Conservation (phyloP, 2,113 vertebrate species). For the Fulica atra region DNA sequence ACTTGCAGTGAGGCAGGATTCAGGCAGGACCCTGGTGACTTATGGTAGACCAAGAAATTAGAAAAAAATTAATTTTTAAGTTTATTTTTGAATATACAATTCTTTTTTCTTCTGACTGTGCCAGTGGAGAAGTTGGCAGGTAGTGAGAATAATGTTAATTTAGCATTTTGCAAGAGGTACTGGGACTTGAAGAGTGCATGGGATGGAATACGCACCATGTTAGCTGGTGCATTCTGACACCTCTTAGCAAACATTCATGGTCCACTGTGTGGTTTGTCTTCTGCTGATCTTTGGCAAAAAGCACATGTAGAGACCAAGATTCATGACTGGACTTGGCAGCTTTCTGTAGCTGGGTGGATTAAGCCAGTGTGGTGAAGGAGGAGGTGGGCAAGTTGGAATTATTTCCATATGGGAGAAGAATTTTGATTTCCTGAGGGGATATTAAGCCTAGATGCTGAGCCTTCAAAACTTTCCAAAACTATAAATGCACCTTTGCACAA, state of each 20-base stretch:
- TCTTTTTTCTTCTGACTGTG: not conserved
- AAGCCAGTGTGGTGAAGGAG: constrained; percentile 23
- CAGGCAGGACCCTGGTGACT: not conserved
- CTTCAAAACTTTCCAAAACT: constrained; percentile 17
- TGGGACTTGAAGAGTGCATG: not conserved
- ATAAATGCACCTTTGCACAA: not conserved
- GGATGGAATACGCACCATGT: not conserved
- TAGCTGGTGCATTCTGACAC: not conserved
- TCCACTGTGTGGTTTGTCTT: not conserved
- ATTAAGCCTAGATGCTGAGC: not conserved
- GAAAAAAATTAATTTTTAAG: not conserved
- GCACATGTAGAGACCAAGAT: not conserved
- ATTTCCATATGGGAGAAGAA: constrained; percentile 64
- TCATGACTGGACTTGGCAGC: constrained; percentile 17
- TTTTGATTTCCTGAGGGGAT: constrained; percentile 1
- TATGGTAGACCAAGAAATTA: not conserved
- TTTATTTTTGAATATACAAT: not conserved
- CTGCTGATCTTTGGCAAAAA: constrained; percentile 1
- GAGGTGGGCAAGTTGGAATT: constrained; percentile 45
- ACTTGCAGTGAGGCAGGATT: not conserved
- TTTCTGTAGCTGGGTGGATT: constrained; percentile 21
- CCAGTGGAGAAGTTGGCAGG: not conserved
- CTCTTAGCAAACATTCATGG: not conserved
- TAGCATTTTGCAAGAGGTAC: not conserved
- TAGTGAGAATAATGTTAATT: not conserved